Conservation (phyloP, 2,888 invertebrate genomes). For the Catonia carolina region DNA sequence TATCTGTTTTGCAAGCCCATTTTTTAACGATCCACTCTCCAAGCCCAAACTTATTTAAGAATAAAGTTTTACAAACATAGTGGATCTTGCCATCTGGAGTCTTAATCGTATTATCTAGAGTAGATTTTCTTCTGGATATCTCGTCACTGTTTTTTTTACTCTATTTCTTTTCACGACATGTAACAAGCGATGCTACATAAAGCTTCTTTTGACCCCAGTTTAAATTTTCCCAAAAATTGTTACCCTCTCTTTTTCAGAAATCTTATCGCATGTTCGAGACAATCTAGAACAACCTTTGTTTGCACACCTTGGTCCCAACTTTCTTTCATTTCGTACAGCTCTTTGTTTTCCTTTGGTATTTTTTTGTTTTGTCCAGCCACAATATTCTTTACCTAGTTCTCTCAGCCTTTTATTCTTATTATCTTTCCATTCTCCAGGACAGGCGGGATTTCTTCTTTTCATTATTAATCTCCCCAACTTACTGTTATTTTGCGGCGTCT, state of each 20-base stretch:
- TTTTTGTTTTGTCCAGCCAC: slow-evolving; percentile 4
- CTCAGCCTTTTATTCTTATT: slow-evolving; percentile 8
- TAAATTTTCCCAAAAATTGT: slow-evolving; percentile 13
- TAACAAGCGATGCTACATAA: slow-evolving; percentile 13
- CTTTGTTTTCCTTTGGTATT: slow-evolving; percentile 12
- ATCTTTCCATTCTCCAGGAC: slow-evolving; percentile 11
- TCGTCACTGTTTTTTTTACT: slow-evolving; percentile 3
- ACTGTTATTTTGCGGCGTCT: no score
- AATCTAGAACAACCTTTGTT: slow-evolving; percentile 11
- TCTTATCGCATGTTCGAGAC: slow-evolving; percentile 8
- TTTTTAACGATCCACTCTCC: slow-evolving; percentile 2
- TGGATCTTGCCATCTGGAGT: background rate
- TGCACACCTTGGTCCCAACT: slow-evolving; percentile 10
- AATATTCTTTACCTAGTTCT: slow-evolving; percentile 15
- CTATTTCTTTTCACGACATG: background rate
- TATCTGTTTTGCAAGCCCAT: background rate
- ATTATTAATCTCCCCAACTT: no score
- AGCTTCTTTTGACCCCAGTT: slow-evolving; percentile 13
- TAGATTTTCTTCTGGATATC: slow-evolving; percentile 15
- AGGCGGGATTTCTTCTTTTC: no score
- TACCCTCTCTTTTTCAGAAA: slow-evolving; percentile 3
- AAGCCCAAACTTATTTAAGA: slow-evolving; percentile 1
- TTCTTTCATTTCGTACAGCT: slow-evolving; percentile 10
- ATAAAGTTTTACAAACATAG: slow-evolving; percentile 3
- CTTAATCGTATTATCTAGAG: slow-evolving; percentile 8